These are phyloP conservation scores for Clinocottus analis DNA, from an alignment of 2,113 vertebrate genomes.

Conservation along the genomic window DNA sequence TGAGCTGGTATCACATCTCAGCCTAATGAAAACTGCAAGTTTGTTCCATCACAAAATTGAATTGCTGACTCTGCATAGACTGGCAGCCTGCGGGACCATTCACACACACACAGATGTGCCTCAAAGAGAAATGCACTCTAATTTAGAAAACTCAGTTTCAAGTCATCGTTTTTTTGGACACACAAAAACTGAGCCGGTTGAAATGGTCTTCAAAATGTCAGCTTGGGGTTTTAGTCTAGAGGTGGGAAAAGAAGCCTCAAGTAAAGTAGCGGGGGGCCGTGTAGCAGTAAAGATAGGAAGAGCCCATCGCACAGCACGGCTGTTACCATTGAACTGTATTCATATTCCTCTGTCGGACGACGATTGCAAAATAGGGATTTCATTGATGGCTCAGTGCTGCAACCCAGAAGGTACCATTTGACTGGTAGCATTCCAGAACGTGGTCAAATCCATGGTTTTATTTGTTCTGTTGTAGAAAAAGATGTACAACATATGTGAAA, in stretches of 20 bases:
- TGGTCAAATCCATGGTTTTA: too few species aligned
- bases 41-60: neutral
- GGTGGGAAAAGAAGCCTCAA: too few species aligned
- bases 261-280: too few species aligned
- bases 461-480: too few species aligned
- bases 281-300: neutral
- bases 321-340: neutral
- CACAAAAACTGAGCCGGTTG: neutral
- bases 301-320: neutral
- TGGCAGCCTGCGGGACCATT: neutral
- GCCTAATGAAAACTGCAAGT: neutral
- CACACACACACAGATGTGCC: neutral
- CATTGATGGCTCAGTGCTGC: too few species aligned
- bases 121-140: neutral
- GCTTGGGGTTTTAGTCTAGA: too few species aligned
- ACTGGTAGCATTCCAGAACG: too few species aligned
- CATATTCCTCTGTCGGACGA: neutral
- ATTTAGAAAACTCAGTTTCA: neutral
- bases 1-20: conserved; percentile 1
- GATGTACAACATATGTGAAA: too few species aligned
- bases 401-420: too few species aligned
- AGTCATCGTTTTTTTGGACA: neutral
- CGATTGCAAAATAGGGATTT: neutral
- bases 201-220: too few species aligned
- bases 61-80: neutral